Evolutionary conservation across 2,888 invertebrate species (phyloP).

Genomic region (Uropetala carovei): DNA sequence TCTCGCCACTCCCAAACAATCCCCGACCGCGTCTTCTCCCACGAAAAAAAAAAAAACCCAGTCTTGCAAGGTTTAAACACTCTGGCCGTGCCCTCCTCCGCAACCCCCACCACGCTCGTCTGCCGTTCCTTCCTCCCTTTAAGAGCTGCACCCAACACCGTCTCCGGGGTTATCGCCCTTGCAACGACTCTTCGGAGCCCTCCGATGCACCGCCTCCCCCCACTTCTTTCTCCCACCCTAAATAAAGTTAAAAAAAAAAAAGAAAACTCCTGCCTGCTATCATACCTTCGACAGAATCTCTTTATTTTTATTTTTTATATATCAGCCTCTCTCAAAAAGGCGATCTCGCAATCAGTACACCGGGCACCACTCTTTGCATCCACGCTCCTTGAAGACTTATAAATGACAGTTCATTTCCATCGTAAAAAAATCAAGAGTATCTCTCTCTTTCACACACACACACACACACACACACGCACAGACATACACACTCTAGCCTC

Average conservation of each 20-base stretch:
- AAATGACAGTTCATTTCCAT: conserved; percentile 57
- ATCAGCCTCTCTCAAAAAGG: conserved; percentile 30
- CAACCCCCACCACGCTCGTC: background rate
- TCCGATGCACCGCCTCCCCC: conserved; percentile 44
- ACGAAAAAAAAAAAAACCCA: background rate
- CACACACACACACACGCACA: too few relatives aligned
- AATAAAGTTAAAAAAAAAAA: too few relatives aligned
- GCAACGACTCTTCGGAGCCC: conserved; percentile 18
- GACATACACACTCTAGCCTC: background rate
- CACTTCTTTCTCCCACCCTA: background rate
- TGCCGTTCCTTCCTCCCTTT: background rate
- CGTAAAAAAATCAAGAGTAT: conserved; percentile 47
- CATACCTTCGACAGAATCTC: background rate
- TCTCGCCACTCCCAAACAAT: background rate
- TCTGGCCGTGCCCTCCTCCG: background rate
- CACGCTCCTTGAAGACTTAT: background rate
- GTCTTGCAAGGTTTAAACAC: background rate
- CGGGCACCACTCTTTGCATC: background rate
- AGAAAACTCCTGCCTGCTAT: conserved; percentile 27
- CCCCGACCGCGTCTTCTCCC: background rate
- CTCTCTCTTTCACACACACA: too few relatives aligned
- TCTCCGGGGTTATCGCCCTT: conserved; percentile 49
- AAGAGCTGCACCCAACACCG: conserved; percentile 35
- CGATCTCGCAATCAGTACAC: conserved; percentile 49
- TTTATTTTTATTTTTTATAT: conserved; percentile 15